phyloP scores from a whole-genome alignment of 2,888 invertebrate species.

The Dasypolia templi region DNA sequence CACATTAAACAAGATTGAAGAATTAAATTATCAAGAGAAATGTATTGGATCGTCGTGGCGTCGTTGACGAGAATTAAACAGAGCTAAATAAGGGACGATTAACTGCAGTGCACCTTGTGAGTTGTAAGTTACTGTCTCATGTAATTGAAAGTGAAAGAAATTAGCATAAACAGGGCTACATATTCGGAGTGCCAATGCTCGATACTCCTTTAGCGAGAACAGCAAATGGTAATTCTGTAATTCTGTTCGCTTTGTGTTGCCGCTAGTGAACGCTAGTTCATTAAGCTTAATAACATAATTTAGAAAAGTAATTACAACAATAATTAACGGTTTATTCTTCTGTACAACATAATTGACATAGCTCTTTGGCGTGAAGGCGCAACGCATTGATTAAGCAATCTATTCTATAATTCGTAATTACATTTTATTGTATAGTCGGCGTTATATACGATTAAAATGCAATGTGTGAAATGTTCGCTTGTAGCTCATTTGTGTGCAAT shows the following conservation, averaged over 20 bases:
- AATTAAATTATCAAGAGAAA: constrained; percentile 49
- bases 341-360: constrained; percentile 67
- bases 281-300: constrained; percentile 82
- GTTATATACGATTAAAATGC: constrained; percentile 41
- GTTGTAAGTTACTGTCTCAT: constrained; percentile 50
- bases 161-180: constrained; percentile 55
- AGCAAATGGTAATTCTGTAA: constrained; percentile 45
- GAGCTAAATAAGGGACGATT: constrained; percentile 44
- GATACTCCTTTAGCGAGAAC: constrained; percentile 44
- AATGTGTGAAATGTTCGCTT: constrained; percentile 34
- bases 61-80: constrained; percentile 43
- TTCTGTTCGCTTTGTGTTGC: constrained; percentile 55
- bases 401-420: constrained; percentile 68
- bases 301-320: constrained; percentile 79
- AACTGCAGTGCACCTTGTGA: constrained; percentile 30
- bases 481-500: constrained; percentile 31
- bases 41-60: constrained; percentile 39
- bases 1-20: constrained; percentile 49
- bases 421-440: constrained; percentile 47
- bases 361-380: constrained; percentile 69
- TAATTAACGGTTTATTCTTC: constrained; percentile 64
- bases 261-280: constrained; percentile 65
- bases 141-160: constrained; percentile 64
- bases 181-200: constrained; percentile 46
- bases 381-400: constrained; percentile 70